Conservation (phyloP, 1,140 invertebrate genomes). For the Paracyclopina nana region DNA sequence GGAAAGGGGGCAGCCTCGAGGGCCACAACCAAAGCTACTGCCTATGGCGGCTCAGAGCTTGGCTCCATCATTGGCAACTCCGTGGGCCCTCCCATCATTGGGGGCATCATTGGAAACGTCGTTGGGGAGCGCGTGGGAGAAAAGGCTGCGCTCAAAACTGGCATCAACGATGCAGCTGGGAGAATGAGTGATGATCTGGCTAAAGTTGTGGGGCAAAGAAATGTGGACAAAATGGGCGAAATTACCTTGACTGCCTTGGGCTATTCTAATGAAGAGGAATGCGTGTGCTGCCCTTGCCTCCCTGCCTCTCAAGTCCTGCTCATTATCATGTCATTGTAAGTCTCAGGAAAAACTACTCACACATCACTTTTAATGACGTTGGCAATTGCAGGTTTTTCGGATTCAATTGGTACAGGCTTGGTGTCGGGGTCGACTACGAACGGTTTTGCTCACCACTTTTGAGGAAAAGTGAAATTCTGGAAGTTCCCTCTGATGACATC, state of each 20-base stretch:
- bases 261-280: constrained; percentile 11
- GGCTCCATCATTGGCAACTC: constrained; percentile 12
- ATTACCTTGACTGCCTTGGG: constrained; percentile 10
- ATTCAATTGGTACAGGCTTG: constrained; percentile 8
- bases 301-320: constrained; percentile 12
- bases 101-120: constrained; percentile 9
- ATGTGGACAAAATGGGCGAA: constrained; percentile 8
- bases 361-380: not conserved
- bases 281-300: constrained; percentile 15
- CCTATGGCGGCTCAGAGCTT: constrained; percentile 14
- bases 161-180: constrained; percentile 7
- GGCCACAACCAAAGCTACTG: constrained; percentile 7
- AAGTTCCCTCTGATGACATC: not conserved
- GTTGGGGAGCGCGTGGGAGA: constrained; percentile 13
- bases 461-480: not conserved
- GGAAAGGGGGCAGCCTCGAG: too few species aligned
- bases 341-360: not conserved
- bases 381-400: not conserved
- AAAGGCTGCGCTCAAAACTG: constrained; percentile 8
- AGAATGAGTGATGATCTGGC: not conserved
- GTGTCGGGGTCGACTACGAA: constrained; percentile 7
- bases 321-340: not conserved
- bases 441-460: too few species aligned
- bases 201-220: not conserved
- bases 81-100: constrained; percentile 15